Evolutionary conservation across 1,140 invertebrate genomes (phyloP).

Genomic region (Meloidogyne floridensis): DNA sequence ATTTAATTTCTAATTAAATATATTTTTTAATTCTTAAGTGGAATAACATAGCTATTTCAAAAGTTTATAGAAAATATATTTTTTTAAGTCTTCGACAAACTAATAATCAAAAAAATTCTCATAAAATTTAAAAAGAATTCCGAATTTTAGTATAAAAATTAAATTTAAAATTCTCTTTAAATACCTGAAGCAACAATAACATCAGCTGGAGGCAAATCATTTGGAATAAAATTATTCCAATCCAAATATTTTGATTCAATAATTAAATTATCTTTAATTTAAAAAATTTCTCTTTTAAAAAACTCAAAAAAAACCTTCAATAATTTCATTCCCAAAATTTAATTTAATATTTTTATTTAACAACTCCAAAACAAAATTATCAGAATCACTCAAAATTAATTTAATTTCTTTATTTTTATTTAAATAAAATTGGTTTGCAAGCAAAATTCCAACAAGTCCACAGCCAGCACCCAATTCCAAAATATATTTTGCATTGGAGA

Average conservation of each 20-base stretch:
- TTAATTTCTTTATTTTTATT: not conserved
- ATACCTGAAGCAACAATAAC: constrained; percentile 4
- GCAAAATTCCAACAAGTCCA: constrained; percentile 41
- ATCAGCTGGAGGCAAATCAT: not conserved
- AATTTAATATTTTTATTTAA: constrained; percentile 4
- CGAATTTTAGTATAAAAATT: too few species aligned
- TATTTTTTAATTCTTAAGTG: too few species aligned
- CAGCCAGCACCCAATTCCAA: constrained; percentile 45
- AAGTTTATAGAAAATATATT: too few species aligned
- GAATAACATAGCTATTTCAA: too few species aligned
- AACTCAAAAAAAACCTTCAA: not conserved
- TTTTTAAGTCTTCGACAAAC: too few species aligned
- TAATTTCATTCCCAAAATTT: not conserved
- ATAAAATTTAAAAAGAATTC: too few species aligned
- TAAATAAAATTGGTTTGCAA: constrained; percentile 4
- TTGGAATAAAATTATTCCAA: constrained; percentile 5
- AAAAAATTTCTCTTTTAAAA: not conserved
- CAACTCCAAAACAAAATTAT: not conserved
- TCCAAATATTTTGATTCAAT: not conserved
- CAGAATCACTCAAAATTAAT: constrained; percentile 5
- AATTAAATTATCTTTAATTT: not conserved
- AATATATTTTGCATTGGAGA: constrained; percentile 9
- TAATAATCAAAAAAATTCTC: too few species aligned
- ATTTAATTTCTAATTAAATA: too few species aligned
- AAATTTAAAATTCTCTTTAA: not conserved